Evolutionary conservation across 2,797 vertebrate species (phyloP).

Genomic region (Passerculus sandwichensis): DNA sequence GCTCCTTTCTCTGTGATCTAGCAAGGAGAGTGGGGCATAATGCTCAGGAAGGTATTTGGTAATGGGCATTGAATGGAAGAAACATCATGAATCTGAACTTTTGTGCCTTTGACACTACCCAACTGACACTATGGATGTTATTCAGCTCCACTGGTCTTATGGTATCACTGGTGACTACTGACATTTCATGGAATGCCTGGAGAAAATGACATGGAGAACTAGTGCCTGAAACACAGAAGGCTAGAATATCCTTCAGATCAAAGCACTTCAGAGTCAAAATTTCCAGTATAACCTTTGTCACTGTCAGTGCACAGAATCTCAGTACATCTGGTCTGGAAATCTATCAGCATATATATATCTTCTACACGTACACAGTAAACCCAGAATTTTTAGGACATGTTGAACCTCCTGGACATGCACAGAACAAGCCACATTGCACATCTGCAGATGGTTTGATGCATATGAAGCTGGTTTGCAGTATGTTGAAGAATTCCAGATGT

Average conservation of each 20-base stretch:
- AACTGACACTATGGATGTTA: background rate
- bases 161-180: background rate
- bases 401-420: background rate
- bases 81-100: background rate
- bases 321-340: background rate
- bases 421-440: background rate
- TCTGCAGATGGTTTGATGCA: slow-evolving; percentile 1
- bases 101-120: background rate
- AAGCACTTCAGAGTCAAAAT: background rate
- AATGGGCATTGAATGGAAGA: background rate
- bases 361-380: background rate
- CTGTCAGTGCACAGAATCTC: background rate
- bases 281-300: background rate
- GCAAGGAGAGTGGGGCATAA: background rate
- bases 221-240: background rate
- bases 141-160: background rate
- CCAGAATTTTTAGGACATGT: background rate
- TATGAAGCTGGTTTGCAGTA: background rate
- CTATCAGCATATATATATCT: background rate
- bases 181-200: background rate
- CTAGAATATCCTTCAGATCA: background rate
- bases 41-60: background rate
- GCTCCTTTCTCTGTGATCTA: background rate
- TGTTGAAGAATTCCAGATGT: slow-evolving; percentile 20
- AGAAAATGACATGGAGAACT: background rate